phyloP scores from a whole-genome alignment of 2,797 vertebrate genomes.

The Lindbergichthys nudifrons region DNA sequence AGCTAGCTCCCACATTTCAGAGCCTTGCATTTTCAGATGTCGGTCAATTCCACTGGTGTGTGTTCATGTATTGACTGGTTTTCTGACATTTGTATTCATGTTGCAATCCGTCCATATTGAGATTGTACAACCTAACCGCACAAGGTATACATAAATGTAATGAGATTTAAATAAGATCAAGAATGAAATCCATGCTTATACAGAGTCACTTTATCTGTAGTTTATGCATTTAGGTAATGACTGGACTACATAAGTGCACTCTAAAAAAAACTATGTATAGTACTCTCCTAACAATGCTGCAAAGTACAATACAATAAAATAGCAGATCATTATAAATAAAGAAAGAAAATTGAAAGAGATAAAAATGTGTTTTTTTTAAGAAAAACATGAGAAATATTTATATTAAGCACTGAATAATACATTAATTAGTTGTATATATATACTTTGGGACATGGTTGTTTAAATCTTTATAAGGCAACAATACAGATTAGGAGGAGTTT shows the following conservation, averaged over 20 bases:
- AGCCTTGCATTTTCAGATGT: conserved; percentile 19
- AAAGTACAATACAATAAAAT: not conserved
- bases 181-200: not conserved
- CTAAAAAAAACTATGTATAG: not conserved
- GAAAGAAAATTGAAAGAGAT: not conserved
- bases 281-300: not conserved
- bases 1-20: not conserved
- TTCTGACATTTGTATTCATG: conserved; percentile 48
- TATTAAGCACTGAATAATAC: not conserved
- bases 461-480: not conserved
- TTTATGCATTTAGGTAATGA: conserved; percentile 4
- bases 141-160: conserved; percentile 15
- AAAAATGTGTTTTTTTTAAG: not conserved
- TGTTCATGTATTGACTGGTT: conserved; percentile 36
- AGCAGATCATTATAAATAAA: not conserved
- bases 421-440: no score
- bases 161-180: not conserved
- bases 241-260: conserved; percentile 1
- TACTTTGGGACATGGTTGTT: not conserved
- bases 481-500: not conserved
- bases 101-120: conserved; percentile 22
- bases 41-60: conserved; percentile 18
- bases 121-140: not conserved
- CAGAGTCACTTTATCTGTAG: not conserved
- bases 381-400: no score